Percentiles rank a stretch among this genome's conserved stretches.
These are phyloP conservation scores for Germaria angustata DNA, from an alignment of 2,888 invertebrate species.

Conservation along the genomic window DNA sequence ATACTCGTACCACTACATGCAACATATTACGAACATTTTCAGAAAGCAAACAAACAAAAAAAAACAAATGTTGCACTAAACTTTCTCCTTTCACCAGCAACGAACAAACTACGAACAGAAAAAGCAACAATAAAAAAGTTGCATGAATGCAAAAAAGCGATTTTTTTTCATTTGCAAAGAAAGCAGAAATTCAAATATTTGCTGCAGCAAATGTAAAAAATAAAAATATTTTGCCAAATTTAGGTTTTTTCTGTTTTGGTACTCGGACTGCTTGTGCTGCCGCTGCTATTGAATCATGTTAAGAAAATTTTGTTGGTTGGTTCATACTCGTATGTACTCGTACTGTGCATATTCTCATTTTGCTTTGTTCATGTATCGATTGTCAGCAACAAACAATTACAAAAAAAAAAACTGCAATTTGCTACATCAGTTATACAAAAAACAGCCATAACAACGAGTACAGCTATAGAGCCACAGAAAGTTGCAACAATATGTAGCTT, in stretches of 20 bases:
- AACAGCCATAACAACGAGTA: background rate
- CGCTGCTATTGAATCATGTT: constrained; percentile 19
- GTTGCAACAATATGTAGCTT: constrained; percentile 36
- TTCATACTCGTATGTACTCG: background rate
- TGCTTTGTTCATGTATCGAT: constrained; percentile 40
- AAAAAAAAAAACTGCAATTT: constrained; percentile 37
- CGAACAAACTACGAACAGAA: constrained; percentile 15
- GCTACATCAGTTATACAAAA: constrained; percentile 45
- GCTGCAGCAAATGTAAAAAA: constrained; percentile 12
- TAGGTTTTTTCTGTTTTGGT: constrained; percentile 6
- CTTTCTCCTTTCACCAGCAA: constrained; percentile 61
- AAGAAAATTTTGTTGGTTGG: constrained; percentile 29
- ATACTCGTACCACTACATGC: background rate
- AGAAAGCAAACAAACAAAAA: background rate
- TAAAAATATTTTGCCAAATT: constrained; percentile 51
- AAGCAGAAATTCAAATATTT: constrained; percentile 1
- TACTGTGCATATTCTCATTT: constrained; percentile 35
- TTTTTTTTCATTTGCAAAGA: constrained; percentile 6
- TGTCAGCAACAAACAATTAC: constrained; percentile 37
- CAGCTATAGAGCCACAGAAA: background rate
- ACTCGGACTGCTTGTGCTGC: background rate
- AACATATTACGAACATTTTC: constrained; percentile 17
- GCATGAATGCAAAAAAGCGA: constrained; percentile 22
- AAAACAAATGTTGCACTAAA: constrained; percentile 57
- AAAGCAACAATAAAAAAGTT: constrained; percentile 23